Evolutionary conservation across 2,113 vertebrate genomes (phyloP).

Genomic region (Ia io): DNA sequence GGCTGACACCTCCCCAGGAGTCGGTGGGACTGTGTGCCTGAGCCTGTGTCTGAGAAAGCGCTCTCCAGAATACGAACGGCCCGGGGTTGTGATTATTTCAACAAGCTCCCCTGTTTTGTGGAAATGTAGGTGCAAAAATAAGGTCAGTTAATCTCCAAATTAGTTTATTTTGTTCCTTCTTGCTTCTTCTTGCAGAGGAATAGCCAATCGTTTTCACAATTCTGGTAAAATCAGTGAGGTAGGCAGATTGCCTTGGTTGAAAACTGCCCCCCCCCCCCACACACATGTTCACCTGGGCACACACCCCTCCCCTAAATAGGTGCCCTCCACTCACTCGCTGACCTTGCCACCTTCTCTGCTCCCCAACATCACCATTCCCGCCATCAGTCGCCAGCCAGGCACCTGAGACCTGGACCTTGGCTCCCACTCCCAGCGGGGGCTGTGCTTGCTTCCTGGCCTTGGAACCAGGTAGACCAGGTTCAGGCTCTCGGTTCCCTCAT

Average conservation of each 20-base stretch:
- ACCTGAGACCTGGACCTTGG: not conserved
- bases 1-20: not conserved
- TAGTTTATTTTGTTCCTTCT: not conserved
- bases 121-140: not conserved
- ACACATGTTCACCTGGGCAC: accelerated
- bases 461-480: too few species aligned
- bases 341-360: not conserved
- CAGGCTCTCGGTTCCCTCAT: too few species aligned
- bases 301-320: not conserved
- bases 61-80: not conserved
- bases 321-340: not conserved
- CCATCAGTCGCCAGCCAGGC: not conserved
- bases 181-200: not conserved
- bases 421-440: not conserved
- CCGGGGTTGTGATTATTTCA: not conserved
- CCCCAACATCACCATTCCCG: accelerated
- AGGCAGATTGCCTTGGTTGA: not conserved
- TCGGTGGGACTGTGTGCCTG: not conserved
- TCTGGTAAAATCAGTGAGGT: not conserved
- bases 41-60: accelerated
- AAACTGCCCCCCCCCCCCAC: too few species aligned
- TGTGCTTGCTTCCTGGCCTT: not conserved
- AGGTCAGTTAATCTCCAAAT: too few species aligned
- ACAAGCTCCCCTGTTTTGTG: not conserved
- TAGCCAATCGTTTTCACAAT: not conserved